Evolutionary conservation across 1,140 invertebrate genomes (phyloP), one percentile per base, ranked within the genome.

Genomic region (Drosophila ogumai): DNA sequence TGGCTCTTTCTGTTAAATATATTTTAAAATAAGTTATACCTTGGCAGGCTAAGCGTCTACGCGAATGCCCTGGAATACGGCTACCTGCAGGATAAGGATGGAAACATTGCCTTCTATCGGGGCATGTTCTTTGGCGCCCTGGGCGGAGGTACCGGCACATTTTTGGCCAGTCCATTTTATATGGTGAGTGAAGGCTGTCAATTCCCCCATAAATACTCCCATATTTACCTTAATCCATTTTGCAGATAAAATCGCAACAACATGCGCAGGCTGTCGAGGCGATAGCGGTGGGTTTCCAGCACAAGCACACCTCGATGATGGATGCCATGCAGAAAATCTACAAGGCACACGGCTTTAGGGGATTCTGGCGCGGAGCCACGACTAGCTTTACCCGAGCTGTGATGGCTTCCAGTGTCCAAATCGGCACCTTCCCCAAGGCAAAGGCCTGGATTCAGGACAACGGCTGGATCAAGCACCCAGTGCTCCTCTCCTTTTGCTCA

Each of bases 281-380:
- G 12, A 98, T 98, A 74, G 97, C 98, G 7, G 98, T 99, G 1
- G 98, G 98, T 0, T 95, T 96, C 93, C 98, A 99, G 85, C 98
- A 98, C 86, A 91, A 94, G 13, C 96, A 98, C 87, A 92, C 93
- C 6, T 95, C 96, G 6, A 96, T 96, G 73, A 85, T 94, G 5
- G 88, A 93, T 43, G 98, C 97, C 0, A 93, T 98, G 1, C 82
- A 71, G 49, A 92, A 94, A 46, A 95, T 98, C 56, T 97, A 96
- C 92, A 92, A 85, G 15, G 92, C 95, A 32, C 94, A 96, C 85
- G 98, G 98, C 19, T 85, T 96, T 49, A 92, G 91, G 69, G 96
- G 96, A 15, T 86, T 98, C 2, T 98, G 96, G 93, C 94, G 96
- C 36, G 97, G 97, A 1, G 95, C 96, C 40, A 88, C 94, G 8